A percentile compares a stretch with the other conserved stretches of the same genome.
Evolutionary conservation across 2,888 invertebrate genomes (phyloP).

Genomic region (Pseudococcus jackbeardsleyi): DNA sequence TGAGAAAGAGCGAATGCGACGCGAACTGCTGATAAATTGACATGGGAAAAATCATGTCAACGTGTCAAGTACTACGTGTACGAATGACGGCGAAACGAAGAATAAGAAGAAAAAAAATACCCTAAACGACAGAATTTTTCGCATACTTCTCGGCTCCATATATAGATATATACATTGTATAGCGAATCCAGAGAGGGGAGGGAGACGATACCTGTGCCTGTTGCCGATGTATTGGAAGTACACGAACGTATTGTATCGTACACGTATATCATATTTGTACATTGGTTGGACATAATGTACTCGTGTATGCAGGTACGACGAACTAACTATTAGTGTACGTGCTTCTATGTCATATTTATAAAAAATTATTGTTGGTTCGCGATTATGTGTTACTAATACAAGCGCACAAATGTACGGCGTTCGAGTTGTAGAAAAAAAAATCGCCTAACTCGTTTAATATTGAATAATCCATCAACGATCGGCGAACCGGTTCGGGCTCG

Average conservation of each 20-base stretch:
- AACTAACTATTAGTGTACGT: background rate
- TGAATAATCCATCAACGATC: background rate
- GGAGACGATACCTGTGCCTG: background rate
- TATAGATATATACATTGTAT: slow-evolving; percentile 19
- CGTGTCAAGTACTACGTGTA: slow-evolving; percentile 43
- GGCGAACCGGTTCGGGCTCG: background rate
- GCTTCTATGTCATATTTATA: slow-evolving; percentile 3
- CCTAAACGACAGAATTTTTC: slow-evolving; percentile 40
- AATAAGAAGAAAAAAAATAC: background rate
- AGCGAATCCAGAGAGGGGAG: background rate
- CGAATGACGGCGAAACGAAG: background rate
- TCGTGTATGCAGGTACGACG: background rate
- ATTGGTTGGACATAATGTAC: background rate
- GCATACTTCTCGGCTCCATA: slow-evolving; percentile 27
- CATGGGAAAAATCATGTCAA: slow-evolving; percentile 42
- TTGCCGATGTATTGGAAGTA: background rate
- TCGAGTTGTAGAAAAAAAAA: background rate
- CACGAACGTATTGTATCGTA: background rate
- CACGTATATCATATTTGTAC: background rate
- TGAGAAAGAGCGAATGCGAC: background rate
- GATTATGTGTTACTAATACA: background rate
- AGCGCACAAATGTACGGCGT: background rate
- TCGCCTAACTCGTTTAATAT: slow-evolving; percentile 1
- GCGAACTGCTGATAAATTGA: background rate
- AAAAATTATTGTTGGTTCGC: background rate